Base-by-base conservation (phyloP, 2,888 invertebrate species). In the Cheilosia vernalis region DNA sequence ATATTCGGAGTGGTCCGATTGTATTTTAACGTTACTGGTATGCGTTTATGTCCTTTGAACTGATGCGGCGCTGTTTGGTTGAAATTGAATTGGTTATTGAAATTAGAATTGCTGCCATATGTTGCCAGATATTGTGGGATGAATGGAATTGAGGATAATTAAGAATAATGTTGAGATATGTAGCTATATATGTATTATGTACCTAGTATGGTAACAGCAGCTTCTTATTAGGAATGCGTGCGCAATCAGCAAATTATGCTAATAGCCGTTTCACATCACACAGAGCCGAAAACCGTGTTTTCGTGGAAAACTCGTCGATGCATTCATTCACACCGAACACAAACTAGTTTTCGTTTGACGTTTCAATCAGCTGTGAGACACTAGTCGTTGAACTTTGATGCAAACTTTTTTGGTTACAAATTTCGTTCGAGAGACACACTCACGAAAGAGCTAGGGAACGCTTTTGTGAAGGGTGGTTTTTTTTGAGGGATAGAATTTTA, bases 61-160 rank as follows among this genome's bases (percentile, higher is more conserved):
- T n/a, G 17, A n/a, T 15, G 17, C 44, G 17, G 42, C 3, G 9
- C 10, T 10, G 33, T 37, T 37, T 37, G 17, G 44, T 44, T 5
- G 47, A 47, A 19, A 47, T 47, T 47, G 9, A 47, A 47, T 49
- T 44, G 33, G 61, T 37, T 64, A 64, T 64, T 63, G 49, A 49
- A 19, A 63, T 30, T 33, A 15, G 9, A 63, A 63, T 33, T 33
- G 21, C 15, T 47, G 49, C 21, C 64, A 49, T 49, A n/a, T n/a
- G 21, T 64, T 64, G 19, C 19, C 19, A 19, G 10, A 30, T 17
- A 30, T 33, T 49, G 47, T 27, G 5, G 30, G 4, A 30, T 6
- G 30, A 24, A 19, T 21, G 47, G n/a, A 63, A 63, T 63, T 63
- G 4, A 33, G 47, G 30, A 47, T 9, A 33, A 19, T 58, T 19